phyloP scores from a whole-genome alignment of 2,888 invertebrate genomes.

The Drosophila nigricruria region DNA sequence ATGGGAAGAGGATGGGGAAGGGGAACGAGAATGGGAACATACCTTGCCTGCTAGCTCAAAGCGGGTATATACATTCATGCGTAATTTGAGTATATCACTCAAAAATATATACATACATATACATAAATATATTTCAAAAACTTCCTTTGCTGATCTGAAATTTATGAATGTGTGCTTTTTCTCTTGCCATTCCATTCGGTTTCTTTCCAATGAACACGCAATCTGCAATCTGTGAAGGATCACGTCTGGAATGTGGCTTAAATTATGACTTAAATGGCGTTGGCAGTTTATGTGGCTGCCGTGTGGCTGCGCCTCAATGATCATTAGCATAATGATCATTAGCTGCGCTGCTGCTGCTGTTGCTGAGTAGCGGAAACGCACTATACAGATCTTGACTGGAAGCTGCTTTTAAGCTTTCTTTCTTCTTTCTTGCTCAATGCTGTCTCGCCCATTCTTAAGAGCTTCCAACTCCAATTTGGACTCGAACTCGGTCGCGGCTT shows the following conservation, averaged over 20 bases:
- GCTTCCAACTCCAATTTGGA: slow-evolving; percentile 61
- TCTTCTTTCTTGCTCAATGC: slow-evolving; percentile 78
- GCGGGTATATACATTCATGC: slow-evolving; percentile 37
- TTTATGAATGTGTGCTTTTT: slow-evolving; percentile 78
- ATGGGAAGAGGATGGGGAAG: slow-evolving; percentile 24
- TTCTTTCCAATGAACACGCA: slow-evolving; percentile 62
- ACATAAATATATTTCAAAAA: not conserved
- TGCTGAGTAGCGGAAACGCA: slow-evolving; percentile 76
- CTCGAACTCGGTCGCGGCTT: slow-evolving; percentile 48
- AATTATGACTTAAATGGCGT: slow-evolving; percentile 82
- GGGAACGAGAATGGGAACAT: slow-evolving; percentile 14
- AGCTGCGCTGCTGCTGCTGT: slow-evolving; percentile 13
- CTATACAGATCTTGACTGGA: slow-evolving; percentile 64
- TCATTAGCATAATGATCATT: slow-evolving; percentile 26
- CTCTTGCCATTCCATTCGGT: slow-evolving; percentile 55
- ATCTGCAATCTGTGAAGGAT: slow-evolving; percentile 80
- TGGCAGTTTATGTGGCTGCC: slow-evolving; percentile 81
- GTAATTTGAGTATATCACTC: slow-evolving; percentile 63
- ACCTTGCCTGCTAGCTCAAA: slow-evolving; percentile 47
- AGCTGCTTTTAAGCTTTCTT: slow-evolving; percentile 61
- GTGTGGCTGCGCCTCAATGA: slow-evolving; percentile 47
- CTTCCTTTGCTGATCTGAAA: slow-evolving; percentile 59
- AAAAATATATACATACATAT: not conserved
- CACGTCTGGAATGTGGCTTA: slow-evolving; percentile 82
- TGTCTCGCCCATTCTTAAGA: slow-evolving; percentile 80